phyloP scores from a whole-genome alignment of 2,113 vertebrate species.

The Phoxinus phoxinus region DNA sequence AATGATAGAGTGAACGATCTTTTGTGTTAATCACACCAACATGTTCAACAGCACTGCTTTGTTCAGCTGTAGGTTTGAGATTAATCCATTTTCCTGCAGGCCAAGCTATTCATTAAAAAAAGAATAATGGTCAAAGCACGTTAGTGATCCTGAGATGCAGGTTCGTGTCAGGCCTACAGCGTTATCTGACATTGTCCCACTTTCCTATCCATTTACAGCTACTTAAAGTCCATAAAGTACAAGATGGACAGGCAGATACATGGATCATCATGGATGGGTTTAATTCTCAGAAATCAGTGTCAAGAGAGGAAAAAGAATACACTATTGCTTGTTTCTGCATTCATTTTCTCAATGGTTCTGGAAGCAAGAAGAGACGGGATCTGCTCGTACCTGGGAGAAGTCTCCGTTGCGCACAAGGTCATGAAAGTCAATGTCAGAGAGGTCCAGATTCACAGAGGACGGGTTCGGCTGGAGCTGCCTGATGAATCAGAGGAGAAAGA shows the following conservation, averaged over 20 bases:
- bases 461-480: slow-evolving; percentile 48
- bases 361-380: background rate
- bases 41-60: too few relatives aligned
- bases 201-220: background rate
- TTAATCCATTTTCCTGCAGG: background rate
- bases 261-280: background rate
- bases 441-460: slow-evolving; percentile 48
- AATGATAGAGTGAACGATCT: background rate
- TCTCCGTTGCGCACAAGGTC: slow-evolving; percentile 44
- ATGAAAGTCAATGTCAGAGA: slow-evolving; percentile 45
- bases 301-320: background rate
- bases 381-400: slow-evolving; percentile 37
- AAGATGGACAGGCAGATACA: background rate
- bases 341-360: background rate
- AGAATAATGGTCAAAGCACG: too few relatives aligned
- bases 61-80: background rate
- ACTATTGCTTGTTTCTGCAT: background rate
- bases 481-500: background rate
- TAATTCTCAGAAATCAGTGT: background rate
- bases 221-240: background rate
- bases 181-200: background rate
- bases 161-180: too few relatives aligned
- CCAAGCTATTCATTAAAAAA: too few relatives aligned
- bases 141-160: too few relatives aligned
- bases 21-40: background rate